These are phyloP conservation scores for Isoperla grammatica DNA, from an alignment of 2,888 invertebrate genomes.

Conservation along the genomic window DNA sequence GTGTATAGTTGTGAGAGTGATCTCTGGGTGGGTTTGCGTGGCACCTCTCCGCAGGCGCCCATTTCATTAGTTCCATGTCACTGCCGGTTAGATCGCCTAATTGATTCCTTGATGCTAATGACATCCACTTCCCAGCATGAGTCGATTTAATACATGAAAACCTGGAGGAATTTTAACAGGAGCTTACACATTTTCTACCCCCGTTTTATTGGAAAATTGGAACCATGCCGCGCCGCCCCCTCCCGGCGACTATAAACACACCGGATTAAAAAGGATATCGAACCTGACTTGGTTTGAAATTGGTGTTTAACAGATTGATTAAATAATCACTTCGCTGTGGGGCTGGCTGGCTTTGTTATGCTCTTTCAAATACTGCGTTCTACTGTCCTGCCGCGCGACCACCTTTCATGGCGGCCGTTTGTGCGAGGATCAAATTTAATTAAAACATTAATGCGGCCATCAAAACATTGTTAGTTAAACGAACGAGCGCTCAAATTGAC, in stretches of 20 bases:
- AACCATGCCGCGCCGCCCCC: conserved; percentile 19
- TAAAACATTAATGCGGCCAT: no score
- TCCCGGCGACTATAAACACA: conserved; percentile 18
- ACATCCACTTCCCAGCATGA: conserved; percentile 18
- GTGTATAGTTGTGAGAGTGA: conserved; percentile 10
- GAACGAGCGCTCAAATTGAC: no score
- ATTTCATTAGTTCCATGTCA: conserved; percentile 26
- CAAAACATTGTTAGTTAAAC: no score
- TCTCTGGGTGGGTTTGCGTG: neutral
- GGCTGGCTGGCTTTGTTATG: no score
- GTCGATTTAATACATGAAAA: conserved; percentile 7
- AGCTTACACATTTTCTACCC: conserved; percentile 4
- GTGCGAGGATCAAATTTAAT: no score
- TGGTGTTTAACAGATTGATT: conserved; percentile 25
- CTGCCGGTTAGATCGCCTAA: conserved; percentile 22
- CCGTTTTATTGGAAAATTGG: conserved; percentile 21
- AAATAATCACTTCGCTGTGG: conserved; percentile 17
- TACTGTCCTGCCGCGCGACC: no score
- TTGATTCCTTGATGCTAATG: conserved; percentile 29
- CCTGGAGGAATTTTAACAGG: conserved; percentile 3
- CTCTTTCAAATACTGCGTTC: no score
- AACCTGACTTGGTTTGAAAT: conserved; percentile 18
- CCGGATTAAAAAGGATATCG: conserved; percentile 17
- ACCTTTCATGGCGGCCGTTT: no score
- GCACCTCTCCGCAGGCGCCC: conserved; percentile 9